Conservation (phyloP, 2,888 invertebrate species). For the Ariolimax columbianus region DNA sequence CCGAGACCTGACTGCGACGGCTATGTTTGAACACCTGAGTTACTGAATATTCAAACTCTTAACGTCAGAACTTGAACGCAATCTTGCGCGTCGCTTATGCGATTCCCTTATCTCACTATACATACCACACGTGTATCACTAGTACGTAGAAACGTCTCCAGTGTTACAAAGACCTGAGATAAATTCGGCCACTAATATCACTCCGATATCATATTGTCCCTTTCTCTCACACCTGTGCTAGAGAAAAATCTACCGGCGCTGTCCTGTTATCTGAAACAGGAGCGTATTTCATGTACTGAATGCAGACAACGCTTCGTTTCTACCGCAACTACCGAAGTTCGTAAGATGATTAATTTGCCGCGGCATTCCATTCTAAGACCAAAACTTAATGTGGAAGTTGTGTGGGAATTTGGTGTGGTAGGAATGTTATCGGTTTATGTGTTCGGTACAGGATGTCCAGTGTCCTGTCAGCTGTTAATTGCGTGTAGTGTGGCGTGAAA, state of each 20-base stretch:
- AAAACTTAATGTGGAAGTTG: background rate
- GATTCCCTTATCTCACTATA: background rate
- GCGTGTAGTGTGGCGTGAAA: background rate
- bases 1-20: background rate
- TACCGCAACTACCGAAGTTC: background rate
- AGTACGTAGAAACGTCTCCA: background rate
- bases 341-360: background rate
- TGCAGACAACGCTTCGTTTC: background rate
- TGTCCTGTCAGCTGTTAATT: background rate
- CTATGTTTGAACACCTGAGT: background rate
- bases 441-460: background rate
- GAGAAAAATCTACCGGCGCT: background rate
- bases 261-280: background rate
- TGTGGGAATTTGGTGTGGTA: background rate
- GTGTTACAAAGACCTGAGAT: background rate
- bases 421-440: background rate
- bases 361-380: background rate
- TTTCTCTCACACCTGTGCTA: constrained; percentile 4
- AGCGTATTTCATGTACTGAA: background rate
- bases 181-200: background rate
- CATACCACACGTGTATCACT: background rate
- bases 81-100: background rate
- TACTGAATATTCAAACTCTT: background rate
- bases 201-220: background rate
- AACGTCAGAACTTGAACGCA: background rate